Percentiles rank a stretch among this genome's conserved stretches.
Conservation (phyloP, 1,140 invertebrate species). For the Gyrodactylus salaris region DNA sequence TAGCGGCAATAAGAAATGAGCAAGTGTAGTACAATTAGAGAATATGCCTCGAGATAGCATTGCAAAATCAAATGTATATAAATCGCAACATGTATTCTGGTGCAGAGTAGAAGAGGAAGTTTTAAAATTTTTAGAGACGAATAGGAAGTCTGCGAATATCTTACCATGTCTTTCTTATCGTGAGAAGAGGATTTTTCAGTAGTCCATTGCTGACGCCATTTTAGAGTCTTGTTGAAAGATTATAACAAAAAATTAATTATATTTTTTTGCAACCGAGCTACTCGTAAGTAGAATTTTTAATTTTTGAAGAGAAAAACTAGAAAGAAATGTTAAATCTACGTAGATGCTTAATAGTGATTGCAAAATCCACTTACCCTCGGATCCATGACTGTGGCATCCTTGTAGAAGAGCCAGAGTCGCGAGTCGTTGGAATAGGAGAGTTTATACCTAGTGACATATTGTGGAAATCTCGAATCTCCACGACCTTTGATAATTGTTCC, state of each 20-base stretch:
- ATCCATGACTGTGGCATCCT: conserved; percentile 25
- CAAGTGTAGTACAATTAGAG: no score
- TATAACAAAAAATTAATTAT: neutral
- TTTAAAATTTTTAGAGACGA: no score
- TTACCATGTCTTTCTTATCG: no score
- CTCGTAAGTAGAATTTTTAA: neutral
- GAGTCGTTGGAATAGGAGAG: conserved; percentile 27
- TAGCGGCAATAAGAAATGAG: no score
- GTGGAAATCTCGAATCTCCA: conserved; percentile 23
- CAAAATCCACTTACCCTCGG: conserved; percentile 20
- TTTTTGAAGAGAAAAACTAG: no score
- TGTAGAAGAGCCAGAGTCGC: conserved; percentile 25
- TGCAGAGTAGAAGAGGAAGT: no score
- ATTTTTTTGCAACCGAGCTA: neutral
- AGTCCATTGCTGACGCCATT: neutral
- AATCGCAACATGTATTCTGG: no score
- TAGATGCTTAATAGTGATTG: no score
- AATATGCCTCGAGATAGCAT: no score
- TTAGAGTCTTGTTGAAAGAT: neutral
- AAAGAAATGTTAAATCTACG: no score
- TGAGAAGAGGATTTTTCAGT: neutral
- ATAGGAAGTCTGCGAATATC: neutral
- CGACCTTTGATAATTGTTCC: conserved; percentile 26
- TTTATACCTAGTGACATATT: conserved; percentile 27
- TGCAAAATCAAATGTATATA: no score